Conservation (phyloP, 2,888 invertebrate species). For the Diploptera punctata region DNA sequence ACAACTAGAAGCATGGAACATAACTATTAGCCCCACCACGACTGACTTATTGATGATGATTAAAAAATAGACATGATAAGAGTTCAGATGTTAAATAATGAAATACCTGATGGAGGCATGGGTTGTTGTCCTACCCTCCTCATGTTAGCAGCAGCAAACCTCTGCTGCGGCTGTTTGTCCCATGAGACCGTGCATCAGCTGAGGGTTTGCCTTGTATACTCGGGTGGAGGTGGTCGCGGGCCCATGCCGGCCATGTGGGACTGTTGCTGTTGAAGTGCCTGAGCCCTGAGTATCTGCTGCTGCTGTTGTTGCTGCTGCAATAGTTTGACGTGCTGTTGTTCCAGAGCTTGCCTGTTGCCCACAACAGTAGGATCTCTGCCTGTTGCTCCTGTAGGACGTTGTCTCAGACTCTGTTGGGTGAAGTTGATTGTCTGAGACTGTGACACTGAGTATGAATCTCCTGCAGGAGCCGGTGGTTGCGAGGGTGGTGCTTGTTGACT, state of each 20-base stretch:
- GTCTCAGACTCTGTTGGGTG: conserved; percentile 66
- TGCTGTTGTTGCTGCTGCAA: conserved; percentile 53
- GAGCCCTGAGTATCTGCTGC: conserved; percentile 65
- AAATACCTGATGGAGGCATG: conserved; percentile 72
- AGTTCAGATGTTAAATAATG: no score
- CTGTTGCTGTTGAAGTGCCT: conserved; percentile 54
- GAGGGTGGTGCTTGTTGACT: conserved; percentile 52
- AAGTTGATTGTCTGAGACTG: conserved; percentile 89
- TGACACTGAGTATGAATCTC: conserved; percentile 69
- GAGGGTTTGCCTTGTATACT: conserved; percentile 76
- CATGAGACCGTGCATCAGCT: conserved; percentile 41
- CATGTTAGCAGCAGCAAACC: conserved; percentile 52
- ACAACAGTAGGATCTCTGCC: background rate
- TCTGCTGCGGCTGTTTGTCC: conserved; percentile 42
- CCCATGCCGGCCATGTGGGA: conserved; percentile 56
- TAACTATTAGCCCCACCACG: no score
- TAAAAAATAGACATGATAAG: no score
- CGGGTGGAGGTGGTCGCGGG: conserved; percentile 81
- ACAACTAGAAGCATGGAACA: no score
- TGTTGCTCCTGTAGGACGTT: conserved; percentile 46
- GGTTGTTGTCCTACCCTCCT: conserved; percentile 73
- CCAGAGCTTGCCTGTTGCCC: background rate
- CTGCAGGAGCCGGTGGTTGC: conserved; percentile 36
- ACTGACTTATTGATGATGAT: no score
- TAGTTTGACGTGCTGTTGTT: conserved; percentile 47